These are phyloP conservation scores for Pavo muticus DNA, from an alignment of 2,113 vertebrate genomes.

Conservation along the genomic window DNA sequence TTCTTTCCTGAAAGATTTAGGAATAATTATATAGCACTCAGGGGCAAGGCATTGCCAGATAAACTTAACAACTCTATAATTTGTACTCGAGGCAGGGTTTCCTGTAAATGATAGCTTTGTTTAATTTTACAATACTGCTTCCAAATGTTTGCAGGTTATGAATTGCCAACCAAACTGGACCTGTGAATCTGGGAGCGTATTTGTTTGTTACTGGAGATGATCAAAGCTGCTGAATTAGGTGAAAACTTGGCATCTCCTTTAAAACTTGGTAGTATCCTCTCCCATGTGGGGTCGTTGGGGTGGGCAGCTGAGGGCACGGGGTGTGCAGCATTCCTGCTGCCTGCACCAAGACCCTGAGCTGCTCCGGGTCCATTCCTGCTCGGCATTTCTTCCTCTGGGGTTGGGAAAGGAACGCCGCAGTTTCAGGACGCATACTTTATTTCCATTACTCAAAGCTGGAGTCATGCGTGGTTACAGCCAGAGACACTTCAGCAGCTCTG, in stretches of 20 bases:
- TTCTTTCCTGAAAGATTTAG: conserved; percentile 74
- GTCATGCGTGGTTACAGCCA: conserved; percentile 69
- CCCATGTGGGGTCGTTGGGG: neutral
- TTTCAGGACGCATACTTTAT: conserved; percentile 52
- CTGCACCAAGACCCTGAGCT: neutral
- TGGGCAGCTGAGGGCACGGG: neutral
- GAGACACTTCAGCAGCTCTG: conserved; percentile 77
- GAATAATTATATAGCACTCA: conserved; percentile 73
- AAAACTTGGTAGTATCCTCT: neutral
- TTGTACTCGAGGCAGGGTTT: conserved; percentile 72
- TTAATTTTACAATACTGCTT: conserved; percentile 65
- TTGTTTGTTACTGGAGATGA: conserved; percentile 25
- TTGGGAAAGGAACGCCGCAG: conserved; percentile 24
- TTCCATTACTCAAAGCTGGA: conserved; percentile 75
- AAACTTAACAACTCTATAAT: conserved; percentile 71
- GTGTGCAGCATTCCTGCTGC: neutral
- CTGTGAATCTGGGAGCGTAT: conserved; percentile 5
- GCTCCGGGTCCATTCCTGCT: neutral
- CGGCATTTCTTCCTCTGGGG: neutral
- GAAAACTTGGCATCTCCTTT: neutral
- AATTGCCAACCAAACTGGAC: conserved; percentile 26
- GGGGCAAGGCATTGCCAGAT: conserved; percentile 68
- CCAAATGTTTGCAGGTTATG: conserved; percentile 55
- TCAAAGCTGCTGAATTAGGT: neutral
- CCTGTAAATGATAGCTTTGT: conserved; percentile 74